Evolutionary conservation across 2,888 invertebrate genomes (phyloP).

Genomic region (Drosophila macrothrix): DNA sequence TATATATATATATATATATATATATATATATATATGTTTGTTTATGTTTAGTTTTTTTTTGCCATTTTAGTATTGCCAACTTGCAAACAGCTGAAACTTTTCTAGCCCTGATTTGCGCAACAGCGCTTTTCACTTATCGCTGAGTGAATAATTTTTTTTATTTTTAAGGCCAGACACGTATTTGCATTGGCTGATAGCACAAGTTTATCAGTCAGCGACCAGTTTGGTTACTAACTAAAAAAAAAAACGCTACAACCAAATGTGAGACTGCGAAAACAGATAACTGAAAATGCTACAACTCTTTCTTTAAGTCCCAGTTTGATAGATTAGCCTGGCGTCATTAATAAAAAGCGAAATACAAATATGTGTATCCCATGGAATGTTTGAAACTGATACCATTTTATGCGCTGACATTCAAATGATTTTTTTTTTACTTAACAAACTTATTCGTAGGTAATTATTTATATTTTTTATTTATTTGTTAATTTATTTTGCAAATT

Average conservation of each 20-base stretch:
- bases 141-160: constrained; percentile 37
- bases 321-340: constrained; percentile 22
- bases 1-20: neutral
- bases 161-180: constrained; percentile 22
- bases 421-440: neutral
- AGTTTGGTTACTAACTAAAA: constrained; percentile 42
- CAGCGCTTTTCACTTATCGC: constrained; percentile 66
- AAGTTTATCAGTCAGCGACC: constrained; percentile 65
- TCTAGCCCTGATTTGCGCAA: constrained; percentile 32
- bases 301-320: constrained; percentile 1
- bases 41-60: neutral
- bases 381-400: neutral
- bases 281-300: constrained; percentile 4
- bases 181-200: constrained; percentile 51
- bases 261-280: constrained; percentile 17
- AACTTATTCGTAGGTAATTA: neutral
- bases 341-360: neutral
- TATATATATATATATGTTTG: neutral
- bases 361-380: neutral
- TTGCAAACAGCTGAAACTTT: constrained; percentile 49
- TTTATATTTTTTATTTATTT: neutral
- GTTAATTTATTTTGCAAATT: neutral
- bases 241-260: constrained; percentile 13
- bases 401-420: neutral
- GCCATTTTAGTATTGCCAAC: constrained; percentile 23